Conservation (phyloP, 2,797 vertebrate genomes). For the Amazona ochrocephala region DNA sequence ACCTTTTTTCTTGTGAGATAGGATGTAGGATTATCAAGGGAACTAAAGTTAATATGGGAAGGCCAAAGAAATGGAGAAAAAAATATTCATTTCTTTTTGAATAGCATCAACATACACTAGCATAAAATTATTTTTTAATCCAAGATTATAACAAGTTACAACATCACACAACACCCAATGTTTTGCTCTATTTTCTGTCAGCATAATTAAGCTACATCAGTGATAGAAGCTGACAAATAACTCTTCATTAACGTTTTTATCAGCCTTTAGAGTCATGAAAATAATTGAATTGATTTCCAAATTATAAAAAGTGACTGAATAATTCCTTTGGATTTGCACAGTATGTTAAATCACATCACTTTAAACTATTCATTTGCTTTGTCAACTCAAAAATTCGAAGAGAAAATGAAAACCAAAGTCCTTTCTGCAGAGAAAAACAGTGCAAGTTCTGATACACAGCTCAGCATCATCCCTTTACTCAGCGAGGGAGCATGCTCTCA, state of each 20-base stretch:
- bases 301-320: not conserved
- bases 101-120: not conserved
- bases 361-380: not conserved
- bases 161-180: not conserved
- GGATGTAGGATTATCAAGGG: not conserved
- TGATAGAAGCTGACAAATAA: fast-evolving
- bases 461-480: not conserved
- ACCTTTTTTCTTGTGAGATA: not conserved
- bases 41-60: not conserved
- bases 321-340: not conserved
- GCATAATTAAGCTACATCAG: not conserved
- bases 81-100: fast-evolving
- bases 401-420: not conserved
- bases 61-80: not conserved
- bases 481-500: fast-evolving
- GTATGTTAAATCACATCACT: not conserved
- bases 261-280: not conserved
- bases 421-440: not conserved
- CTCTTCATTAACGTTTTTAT: not conserved
- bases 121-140: not conserved
- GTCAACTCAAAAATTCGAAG: not conserved
- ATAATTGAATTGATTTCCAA: not conserved
- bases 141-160: not conserved
- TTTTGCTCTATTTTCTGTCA: not conserved
- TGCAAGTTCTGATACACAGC: fast-evolving